Base-by-base conservation (phyloP, 2,113 vertebrate species). In the Egretta garzetta region DNA sequence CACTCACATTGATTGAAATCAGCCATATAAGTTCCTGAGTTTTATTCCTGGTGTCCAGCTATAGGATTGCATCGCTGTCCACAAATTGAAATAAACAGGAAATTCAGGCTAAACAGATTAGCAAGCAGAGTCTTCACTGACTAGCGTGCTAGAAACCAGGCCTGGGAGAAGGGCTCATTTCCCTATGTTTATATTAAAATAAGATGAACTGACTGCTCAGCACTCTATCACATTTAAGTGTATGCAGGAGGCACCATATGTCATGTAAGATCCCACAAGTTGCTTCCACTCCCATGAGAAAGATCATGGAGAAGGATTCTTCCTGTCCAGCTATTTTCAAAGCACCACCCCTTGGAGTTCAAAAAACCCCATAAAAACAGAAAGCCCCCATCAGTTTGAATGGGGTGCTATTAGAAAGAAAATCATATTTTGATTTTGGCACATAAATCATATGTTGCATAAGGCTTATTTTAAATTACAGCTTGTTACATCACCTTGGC, bases 251-350 rank as follows among this genome's bases (percentile, higher is more conserved):
- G 6, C 52, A 87, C 27, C 1, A 0, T 68, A 27, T 8, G 0
- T 70, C 63, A 41, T 1, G 3, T 6, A 90, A 53, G n/a, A 75
- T 49, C 49, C 41, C 53, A 76, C 22, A 72, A 52, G 14, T 49
- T 83, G 28, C 28, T 67, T 87, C 52, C 23, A 8, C 32, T 86
- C 35, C 45, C 18, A 22, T 66, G 17, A 66, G 71, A 90, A 67
- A 76, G 53, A 93, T 33, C 35, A 28, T 0, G 3, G 45, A 80
- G 58, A 15, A 77, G 27, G 45, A 77, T 41, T 64, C 71, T 92
- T 94, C 63, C 67, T 83, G 59, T 71, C 81, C 70, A 73, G n/a
- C 41, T 86, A 21, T 88, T 93, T 93, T 82, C 70, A 35, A 95
- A 85, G 18, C 66, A 79, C 53, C 41, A 70, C 14, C 8, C 26